Conservation (phyloP, 2,888 invertebrate genomes). For the Helleia helle region DNA sequence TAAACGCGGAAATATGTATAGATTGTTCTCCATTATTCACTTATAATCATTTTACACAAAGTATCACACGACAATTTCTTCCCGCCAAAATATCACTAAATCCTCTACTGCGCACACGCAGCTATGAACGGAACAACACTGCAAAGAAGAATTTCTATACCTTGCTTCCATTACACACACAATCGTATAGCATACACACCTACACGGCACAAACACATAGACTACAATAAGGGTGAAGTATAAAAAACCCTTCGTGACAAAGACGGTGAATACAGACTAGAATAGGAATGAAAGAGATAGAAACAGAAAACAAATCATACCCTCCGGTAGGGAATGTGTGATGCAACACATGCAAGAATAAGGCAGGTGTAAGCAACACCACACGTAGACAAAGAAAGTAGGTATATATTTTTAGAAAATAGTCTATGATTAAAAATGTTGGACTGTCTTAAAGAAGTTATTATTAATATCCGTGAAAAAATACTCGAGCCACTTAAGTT, state of each 20-base stretch:
- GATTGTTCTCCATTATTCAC: conserved; percentile 41
- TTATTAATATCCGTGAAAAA: too few species aligned
- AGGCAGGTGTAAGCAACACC: conserved; percentile 61
- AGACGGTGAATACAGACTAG: conserved; percentile 28
- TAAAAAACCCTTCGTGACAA: conserved; percentile 52
- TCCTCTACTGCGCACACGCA: conserved; percentile 38
- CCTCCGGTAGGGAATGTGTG: conserved; percentile 49
- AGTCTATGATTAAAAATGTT: background rate
- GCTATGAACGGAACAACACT: conserved; percentile 40
- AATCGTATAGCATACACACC: conserved; percentile 30
- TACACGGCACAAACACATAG: conserved; percentile 44
- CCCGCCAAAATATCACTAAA: conserved; percentile 60
- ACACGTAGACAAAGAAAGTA: conserved; percentile 51
- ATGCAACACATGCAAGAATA: conserved; percentile 44
- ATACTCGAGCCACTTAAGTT: background rate
- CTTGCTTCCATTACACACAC: conserved; percentile 22
- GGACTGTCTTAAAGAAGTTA: too few species aligned
- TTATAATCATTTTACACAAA: conserved; percentile 25
- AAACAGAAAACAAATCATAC: conserved; percentile 56
- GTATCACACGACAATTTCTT: conserved; percentile 28
- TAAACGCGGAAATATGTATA: conserved; percentile 25
- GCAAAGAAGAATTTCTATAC: conserved; percentile 33
- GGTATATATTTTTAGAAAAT: too few species aligned
- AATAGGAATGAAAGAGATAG: conserved; percentile 37
- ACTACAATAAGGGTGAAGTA: conserved; percentile 57